phyloP scores from a whole-genome alignment of 2,797 vertebrate genomes.

The Tragelaphus eurycerus region DNA sequence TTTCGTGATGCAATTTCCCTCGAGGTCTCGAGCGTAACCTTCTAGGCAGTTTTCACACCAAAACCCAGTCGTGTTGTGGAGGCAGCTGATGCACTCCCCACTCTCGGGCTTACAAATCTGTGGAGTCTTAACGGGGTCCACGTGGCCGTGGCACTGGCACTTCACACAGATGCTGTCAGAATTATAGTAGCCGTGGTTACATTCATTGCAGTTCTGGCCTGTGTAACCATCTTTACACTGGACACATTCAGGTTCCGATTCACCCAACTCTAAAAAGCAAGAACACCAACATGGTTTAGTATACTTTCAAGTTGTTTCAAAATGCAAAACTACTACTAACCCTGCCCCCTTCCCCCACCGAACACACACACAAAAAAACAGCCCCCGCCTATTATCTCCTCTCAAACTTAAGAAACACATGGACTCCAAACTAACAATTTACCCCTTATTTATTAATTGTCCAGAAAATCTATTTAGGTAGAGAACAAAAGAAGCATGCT shows the following conservation, averaged over 20 bases:
- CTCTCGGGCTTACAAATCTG: slow-evolving; percentile 88
- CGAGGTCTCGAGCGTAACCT: slow-evolving; percentile 84
- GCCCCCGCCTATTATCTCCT: not conserved
- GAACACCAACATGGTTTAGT: slow-evolving; percentile 31
- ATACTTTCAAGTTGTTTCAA: not conserved
- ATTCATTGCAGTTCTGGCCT: slow-evolving; percentile 87
- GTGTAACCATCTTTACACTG: slow-evolving; percentile 86
- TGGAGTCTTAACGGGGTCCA: slow-evolving; percentile 83
- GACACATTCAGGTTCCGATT: slow-evolving; percentile 84
- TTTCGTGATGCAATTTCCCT: slow-evolving; percentile 87
- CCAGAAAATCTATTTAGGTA: not conserved
- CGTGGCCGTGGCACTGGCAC: slow-evolving; percentile 91
- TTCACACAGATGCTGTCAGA: slow-evolving; percentile 85
- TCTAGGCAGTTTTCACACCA: slow-evolving; percentile 89
- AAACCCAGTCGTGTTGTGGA: slow-evolving; percentile 88
- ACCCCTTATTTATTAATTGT: not conserved
- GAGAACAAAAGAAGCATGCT: not conserved
- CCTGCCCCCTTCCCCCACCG: not conserved
- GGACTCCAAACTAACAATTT: not conserved
- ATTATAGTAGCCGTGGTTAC: slow-evolving; percentile 89
- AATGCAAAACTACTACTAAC: not conserved
- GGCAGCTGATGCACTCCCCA: slow-evolving; percentile 89
- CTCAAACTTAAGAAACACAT: not conserved
- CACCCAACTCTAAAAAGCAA: slow-evolving; percentile 82
- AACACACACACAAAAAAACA: not conserved